Conservation (phyloP, 2,888 invertebrate species). For the Anoncus sp. region DNA sequence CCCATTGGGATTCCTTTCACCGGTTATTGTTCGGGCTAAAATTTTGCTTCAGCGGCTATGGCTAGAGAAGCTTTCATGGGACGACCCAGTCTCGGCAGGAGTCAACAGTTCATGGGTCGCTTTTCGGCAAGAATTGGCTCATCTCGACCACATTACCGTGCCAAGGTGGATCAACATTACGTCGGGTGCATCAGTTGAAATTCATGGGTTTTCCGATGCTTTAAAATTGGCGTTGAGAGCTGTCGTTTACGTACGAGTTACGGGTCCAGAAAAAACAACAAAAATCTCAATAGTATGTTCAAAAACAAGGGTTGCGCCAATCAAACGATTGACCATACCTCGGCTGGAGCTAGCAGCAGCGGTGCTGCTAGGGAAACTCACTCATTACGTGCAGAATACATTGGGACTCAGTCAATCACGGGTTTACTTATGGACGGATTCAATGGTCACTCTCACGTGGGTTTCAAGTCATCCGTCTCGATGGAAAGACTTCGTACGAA, state of each 20-base stretch:
- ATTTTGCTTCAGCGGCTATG: conserved; percentile 59
- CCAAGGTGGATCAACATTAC: conserved; percentile 47
- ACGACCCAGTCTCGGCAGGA: conserved; percentile 28
- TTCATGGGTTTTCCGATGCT: conserved; percentile 16
- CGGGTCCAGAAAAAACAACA: too few species aligned
- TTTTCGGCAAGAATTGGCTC: conserved; percentile 31
- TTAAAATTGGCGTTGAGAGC: conserved; percentile 1
- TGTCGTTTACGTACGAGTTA: neutral
- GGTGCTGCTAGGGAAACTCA: neutral
- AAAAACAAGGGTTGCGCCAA: too few species aligned
- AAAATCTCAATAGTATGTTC: too few species aligned
- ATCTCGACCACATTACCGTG: conserved; percentile 26
- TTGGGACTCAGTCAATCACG: neutral
- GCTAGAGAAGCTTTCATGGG: conserved; percentile 56
- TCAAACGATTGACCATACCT: too few species aligned
- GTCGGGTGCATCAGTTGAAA: conserved; percentile 18
- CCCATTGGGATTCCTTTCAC: conserved; percentile 59
- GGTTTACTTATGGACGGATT: neutral
- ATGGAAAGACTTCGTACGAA: neutral
- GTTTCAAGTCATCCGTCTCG: neutral
- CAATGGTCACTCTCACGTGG: neutral
- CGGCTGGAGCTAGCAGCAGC: too few species aligned
- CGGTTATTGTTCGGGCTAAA: conserved; percentile 58
- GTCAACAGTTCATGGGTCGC: conserved; percentile 8
- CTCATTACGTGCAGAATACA: neutral